Evolutionary conservation across 2,888 invertebrate species (phyloP).

Genomic region (Mimachlamys varia): DNA sequence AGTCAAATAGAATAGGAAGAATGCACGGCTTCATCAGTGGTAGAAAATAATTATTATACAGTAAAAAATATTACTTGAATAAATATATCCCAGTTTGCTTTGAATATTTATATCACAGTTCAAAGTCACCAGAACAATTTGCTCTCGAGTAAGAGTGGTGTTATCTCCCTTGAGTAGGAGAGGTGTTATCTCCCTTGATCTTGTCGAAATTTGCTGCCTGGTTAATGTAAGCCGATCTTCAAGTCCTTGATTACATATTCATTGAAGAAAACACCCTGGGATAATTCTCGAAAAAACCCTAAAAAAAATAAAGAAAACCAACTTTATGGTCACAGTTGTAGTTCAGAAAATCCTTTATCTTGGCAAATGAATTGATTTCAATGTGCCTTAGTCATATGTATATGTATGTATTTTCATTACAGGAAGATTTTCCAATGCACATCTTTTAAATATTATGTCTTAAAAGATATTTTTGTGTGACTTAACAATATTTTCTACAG

Average conservation of each 20-base stretch:
- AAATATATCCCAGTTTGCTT: neutral
- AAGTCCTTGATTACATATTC: conserved; percentile 54
- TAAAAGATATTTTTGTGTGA: neutral
- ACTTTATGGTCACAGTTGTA: too few species aligned
- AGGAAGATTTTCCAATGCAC: neutral
- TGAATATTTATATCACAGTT: neutral
- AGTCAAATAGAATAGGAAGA: neutral
- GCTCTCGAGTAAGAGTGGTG: neutral
- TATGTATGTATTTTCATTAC: too few species aligned
- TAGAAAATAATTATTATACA: neutral
- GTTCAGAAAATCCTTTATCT: too few species aligned
- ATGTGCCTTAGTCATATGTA: too few species aligned
- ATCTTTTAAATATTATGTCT: neutral
- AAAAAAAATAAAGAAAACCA: conserved; percentile 48
- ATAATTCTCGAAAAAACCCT: conserved; percentile 74
- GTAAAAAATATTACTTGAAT: too few species aligned
- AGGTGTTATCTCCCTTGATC: neutral
- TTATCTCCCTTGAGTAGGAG: neutral
- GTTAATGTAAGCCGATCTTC: neutral
- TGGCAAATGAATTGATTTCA: too few species aligned
- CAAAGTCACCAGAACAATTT: neutral
- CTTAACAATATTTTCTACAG: too few species aligned
- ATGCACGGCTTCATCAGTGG: neutral
- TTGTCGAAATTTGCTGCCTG: neutral
- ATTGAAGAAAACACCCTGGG: conserved; percentile 67